Evolutionary conservation across 2,797 vertebrate species (phyloP).

Genomic region (Urophycis tenuis): DNA sequence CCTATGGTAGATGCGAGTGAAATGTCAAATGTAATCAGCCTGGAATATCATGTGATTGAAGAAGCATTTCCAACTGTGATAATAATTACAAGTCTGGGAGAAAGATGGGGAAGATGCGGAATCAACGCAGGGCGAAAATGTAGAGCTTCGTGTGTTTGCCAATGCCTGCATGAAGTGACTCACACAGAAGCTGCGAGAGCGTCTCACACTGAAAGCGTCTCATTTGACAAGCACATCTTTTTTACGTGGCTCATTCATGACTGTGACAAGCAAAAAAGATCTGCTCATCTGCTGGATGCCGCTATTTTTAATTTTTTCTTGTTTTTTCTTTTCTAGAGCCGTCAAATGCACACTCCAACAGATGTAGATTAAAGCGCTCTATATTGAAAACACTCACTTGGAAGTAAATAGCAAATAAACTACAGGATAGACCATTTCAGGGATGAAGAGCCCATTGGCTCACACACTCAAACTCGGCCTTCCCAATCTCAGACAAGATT

Average conservation of each 20-base stretch:
- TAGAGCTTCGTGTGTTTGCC: conserved; percentile 39
- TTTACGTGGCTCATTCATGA: conserved; percentile 7
- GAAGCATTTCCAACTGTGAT: conserved; percentile 55
- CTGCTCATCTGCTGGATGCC: not conserved
- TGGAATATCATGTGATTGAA: conserved; percentile 54
- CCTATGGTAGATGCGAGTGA: conserved; percentile 38
- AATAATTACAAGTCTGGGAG: conserved; percentile 53
- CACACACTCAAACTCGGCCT: not conserved
- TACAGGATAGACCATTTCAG: not conserved
- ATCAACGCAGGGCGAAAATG: conserved; percentile 25
- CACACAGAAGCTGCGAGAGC: conserved; percentile 54
- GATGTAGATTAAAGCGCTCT: not conserved
- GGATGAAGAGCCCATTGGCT: not conserved
- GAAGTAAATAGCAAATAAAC: not conserved
- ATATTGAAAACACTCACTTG: not conserved
- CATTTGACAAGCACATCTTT: conserved; percentile 27
- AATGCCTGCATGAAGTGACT: conserved; percentile 46
- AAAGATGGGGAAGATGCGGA: conserved; percentile 10
- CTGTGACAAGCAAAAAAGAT: conserved; percentile 24
- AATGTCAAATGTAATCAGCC: conserved; percentile 64
- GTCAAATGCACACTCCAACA: not conserved
- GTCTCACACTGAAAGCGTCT: conserved; percentile 33
- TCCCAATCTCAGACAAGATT: not conserved
- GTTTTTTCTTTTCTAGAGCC: conserved; percentile 12
- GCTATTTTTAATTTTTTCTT: not conserved